Evolutionary conservation across 2,888 invertebrate genomes (phyloP), one percentile per base, ranked within the genome.

Genomic region (Agrotis clavis): DNA sequence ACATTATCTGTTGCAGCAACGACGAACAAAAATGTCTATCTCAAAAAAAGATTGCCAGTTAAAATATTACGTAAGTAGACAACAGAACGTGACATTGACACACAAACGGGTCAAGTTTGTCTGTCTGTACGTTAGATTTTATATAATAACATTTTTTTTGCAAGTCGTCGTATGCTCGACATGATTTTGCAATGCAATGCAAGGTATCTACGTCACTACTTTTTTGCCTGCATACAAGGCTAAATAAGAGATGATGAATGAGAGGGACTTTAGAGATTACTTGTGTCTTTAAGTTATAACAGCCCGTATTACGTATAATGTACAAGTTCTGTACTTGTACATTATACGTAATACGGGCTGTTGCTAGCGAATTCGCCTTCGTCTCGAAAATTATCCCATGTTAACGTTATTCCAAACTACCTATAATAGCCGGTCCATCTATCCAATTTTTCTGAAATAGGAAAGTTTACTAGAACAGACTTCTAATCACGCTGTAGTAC

Each of bases 91-190:
- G 83, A 74, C 85, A 76, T 85, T 83, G 83, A 83, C 83, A 76
- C 53, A 67, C 19, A 64, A 68, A 54, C 56, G 21, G 85, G 82
- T 83, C 83, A 83, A 83, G 83, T 82, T 85, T 85, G 82, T 70
- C 64, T 62, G 72, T 70, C n/a, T 56, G 67, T 67, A 2, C 48
- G 45, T 72, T 53, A 63, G 25, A 56, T 63, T 74, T 71, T 60
- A 59, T 61, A 50, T 69, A 62, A 59, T 54, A 60, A 50, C 1
- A 47, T 4, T 18, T 48, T 59, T 63, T 63, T 19, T 71, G 65
- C 71, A 60, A 63, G 70, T 74, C 76, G 78, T 61, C 41, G 1
- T 2, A 2, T 19, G n/a, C 62, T 69, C 50, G 16, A 16, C 3
- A 57, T 30, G 50, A 2, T 47, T 30, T 59, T 21, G 14, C 56